Conservation (phyloP, 2,113 vertebrate species). For the Lonchura striata region DNA sequence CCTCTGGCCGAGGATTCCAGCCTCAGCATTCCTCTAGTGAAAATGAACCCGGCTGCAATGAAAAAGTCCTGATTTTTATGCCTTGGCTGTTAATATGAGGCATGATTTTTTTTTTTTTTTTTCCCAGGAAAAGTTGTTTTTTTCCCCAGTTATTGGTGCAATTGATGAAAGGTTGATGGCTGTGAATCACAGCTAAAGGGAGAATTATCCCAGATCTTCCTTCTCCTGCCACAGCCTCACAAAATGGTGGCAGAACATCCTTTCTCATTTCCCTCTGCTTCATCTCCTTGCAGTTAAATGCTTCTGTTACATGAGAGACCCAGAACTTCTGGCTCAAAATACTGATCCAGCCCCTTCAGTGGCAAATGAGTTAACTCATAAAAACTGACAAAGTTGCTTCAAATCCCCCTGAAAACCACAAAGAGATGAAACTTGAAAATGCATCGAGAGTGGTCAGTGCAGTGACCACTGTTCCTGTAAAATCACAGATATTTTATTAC, state of each 20-base stretch:
- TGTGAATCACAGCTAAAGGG: neutral
- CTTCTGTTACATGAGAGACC: neutral
- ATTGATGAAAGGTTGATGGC: neutral
- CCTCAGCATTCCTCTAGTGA: neutral
- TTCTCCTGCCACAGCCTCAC: neutral
- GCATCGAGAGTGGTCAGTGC: neutral
- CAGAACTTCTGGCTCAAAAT: neutral
- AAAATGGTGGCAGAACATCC: neutral
- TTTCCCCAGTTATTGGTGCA: neutral
- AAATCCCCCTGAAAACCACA: neutral
- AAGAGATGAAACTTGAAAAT: neutral
- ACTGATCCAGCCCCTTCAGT: neutral
- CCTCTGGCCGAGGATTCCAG: neutral
- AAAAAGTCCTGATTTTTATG: neutral
- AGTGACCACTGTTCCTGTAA: neutral
- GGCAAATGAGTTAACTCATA: neutral
- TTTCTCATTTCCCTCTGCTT: neutral
- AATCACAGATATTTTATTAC: neutral
- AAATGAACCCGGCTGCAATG: neutral
- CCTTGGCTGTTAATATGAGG: neutral
- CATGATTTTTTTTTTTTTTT: neutral
- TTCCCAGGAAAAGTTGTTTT: fast-evolving
- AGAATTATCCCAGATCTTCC: neutral
- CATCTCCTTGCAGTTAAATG: neutral
- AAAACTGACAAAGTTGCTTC: neutral